Conservation (phyloP, 2,113 vertebrate genomes). For the Alethe diademata region DNA sequence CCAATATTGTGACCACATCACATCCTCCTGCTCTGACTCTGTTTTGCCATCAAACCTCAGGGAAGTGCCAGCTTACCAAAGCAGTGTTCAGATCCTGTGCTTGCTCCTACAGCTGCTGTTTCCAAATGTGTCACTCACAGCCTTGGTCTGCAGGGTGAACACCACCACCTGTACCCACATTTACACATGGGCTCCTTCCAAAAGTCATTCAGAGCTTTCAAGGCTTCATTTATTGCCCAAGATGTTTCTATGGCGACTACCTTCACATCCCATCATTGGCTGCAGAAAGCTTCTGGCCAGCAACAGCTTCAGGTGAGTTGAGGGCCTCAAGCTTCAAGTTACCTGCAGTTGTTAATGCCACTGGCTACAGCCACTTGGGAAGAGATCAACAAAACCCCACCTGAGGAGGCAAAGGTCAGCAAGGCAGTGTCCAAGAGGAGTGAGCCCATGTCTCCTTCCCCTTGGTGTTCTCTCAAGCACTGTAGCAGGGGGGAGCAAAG, state of each 20-base stretch:
- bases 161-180: background rate
- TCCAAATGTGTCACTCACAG: background rate
- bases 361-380: background rate
- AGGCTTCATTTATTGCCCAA: slow-evolving; percentile 13
- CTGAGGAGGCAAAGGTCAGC: background rate
- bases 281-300: slow-evolving; percentile 30
- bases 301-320: slow-evolving; percentile 29
- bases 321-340: background rate
- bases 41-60: background rate
- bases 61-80: background rate
- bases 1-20: background rate
- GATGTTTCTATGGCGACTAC: slow-evolving; percentile 57
- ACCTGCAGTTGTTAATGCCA: background rate
- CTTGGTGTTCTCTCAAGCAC: background rate
- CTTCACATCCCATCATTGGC: slow-evolving; percentile 26
- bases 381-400: background rate
- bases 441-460: background rate
- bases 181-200: background rate
- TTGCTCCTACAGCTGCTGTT: background rate
- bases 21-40: background rate
- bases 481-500: background rate
- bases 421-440: background rate
- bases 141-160: background rate
- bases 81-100: background rate
- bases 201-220: background rate